Percentiles rank a stretch among this genome's conserved stretches.
Conservation (phyloP, 1,140 invertebrate species). For the Helicoverpa zea region DNA sequence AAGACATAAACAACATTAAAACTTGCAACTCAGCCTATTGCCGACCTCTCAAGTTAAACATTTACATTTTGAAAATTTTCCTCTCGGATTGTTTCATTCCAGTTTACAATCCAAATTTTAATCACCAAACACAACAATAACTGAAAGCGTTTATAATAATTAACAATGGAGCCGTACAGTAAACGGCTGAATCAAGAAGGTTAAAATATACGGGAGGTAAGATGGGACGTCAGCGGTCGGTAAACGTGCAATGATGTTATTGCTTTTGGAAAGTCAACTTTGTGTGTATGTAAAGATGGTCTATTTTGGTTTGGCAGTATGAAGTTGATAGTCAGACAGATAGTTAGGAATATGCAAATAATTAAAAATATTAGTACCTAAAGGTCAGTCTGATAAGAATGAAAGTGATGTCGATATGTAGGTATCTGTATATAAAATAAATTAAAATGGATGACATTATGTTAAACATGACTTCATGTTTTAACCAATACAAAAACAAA, state of each 20-base stretch:
- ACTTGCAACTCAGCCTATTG: not conserved
- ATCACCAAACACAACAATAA: conserved; percentile 72
- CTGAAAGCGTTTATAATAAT: conserved; percentile 76
- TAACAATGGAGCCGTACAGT: conserved; percentile 65
- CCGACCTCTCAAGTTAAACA: conserved; percentile 25
- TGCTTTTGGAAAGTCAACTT: too few relatives aligned
- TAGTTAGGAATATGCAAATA: too few relatives aligned
- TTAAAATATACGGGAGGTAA: conserved; percentile 14
- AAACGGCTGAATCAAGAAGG: conserved; percentile 42
- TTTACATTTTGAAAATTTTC: conserved; percentile 44
- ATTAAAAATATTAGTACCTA: too few relatives aligned
- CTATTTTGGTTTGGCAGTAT: not conserved
- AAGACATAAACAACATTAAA: conserved; percentile 1
- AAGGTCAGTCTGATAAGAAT: too few relatives aligned
- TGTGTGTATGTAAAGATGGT: too few relatives aligned
- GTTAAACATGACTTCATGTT: too few relatives aligned
- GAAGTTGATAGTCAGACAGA: not conserved
- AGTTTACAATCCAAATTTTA: conserved; percentile 57
- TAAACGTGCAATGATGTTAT: too few relatives aligned
- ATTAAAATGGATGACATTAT: too few relatives aligned
- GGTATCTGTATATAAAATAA: too few relatives aligned
- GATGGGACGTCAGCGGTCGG: too few relatives aligned
- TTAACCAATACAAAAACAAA: too few relatives aligned
- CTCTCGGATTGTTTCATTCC: conserved; percentile 38
- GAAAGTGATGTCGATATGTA: too few relatives aligned